Evolutionary conservation across 2,888 invertebrate genomes (phyloP), one percentile per base, ranked within the genome.

Genomic region (Endotricha flammealis): DNA sequence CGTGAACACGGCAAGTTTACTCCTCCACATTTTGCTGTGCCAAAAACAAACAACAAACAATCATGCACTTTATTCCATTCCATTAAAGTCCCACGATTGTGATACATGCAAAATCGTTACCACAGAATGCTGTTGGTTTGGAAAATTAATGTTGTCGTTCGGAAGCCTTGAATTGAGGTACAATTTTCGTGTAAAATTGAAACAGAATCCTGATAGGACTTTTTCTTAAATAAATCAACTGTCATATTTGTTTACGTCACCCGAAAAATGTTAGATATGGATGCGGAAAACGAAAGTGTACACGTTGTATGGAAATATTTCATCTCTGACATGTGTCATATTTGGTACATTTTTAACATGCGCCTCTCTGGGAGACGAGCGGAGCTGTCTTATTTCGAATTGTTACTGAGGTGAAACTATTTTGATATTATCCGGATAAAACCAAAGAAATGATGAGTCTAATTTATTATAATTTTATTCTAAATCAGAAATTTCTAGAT

Each of bases 71-170:
- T 68, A 62, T 46, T 4, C 12, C 9, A 23, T 1, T 1, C 2
- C 0, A 2, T 16, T 40, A 52, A 32, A 32, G 44, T 17, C 11
- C 4, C 30, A 20, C 3, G 2, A n/a, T 2, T 2, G n/a, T n/a
- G 6, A 6, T n/a, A 7, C 6, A n/a, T 20, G 6, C 7, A 20
- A 2, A 20, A 20, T 8, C 20, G 20, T 20, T 2, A 6, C n/a
- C 20, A 25, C 31, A 29, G 17, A 33, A 27, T 44, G 42, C 50
- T 54, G 42, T 40, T 51, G 54, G 45, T 48, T 56, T 48, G 64
- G 60, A 60, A 67, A 68, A 68, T 69, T 60, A 64, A 71, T 68
- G 59, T 56, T 66, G 65, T 64, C 63, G 59, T 48, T 46, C 40
- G 38, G 48, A 62, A 56, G 56, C 56, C 58, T 56, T 56, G 44